Conservation (phyloP, 64 coral and sea anemone genomes). For the Montipora foliosa region DNA sequence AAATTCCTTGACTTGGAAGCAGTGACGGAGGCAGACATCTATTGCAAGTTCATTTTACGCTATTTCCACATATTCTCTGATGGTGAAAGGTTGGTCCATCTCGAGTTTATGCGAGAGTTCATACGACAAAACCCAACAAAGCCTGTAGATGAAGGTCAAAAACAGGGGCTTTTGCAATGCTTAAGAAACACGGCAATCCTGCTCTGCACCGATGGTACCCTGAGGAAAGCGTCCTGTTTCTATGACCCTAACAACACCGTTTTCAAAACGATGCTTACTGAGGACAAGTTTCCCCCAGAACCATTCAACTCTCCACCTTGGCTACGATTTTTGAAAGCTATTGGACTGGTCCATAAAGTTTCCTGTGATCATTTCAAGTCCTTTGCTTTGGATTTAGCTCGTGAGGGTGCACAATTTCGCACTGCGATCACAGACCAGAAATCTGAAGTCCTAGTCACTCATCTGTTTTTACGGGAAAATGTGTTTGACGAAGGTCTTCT, state of each 20-base stretch:
- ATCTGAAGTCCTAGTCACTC: conserved; percentile 21
- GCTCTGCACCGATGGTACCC: background rate
- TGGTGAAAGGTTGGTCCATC: conserved; percentile 14
- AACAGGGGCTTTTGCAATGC: background rate
- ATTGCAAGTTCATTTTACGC: conserved; percentile 60
- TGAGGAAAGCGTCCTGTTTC: conserved; percentile 34
- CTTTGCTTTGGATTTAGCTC: conserved; percentile 49
- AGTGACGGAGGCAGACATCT: conserved; percentile 31
- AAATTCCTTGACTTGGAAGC: conserved; percentile 28
- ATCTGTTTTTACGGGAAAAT: conserved; percentile 18
- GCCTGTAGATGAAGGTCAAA: background rate
- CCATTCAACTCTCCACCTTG: conserved; percentile 19
- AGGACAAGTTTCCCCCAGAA: conserved; percentile 48
- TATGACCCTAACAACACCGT: conserved; percentile 47
- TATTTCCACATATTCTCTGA: conserved; percentile 1
- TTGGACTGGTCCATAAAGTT: conserved; percentile 52
- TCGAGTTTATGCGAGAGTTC: background rate
- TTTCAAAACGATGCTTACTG: conserved; percentile 53
- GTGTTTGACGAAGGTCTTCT: conserved; percentile 32
- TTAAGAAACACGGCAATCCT: conserved; percentile 38
- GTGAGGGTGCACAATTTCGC: conserved; percentile 14
- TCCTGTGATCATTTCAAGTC: background rate
- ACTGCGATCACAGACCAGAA: conserved; percentile 2
- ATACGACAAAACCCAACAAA: background rate
- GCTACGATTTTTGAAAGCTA: conserved; percentile 23